Base-by-base conservation (phyloP, 2,888 invertebrate genomes). In the Eupithecia dodoneata region DNA sequence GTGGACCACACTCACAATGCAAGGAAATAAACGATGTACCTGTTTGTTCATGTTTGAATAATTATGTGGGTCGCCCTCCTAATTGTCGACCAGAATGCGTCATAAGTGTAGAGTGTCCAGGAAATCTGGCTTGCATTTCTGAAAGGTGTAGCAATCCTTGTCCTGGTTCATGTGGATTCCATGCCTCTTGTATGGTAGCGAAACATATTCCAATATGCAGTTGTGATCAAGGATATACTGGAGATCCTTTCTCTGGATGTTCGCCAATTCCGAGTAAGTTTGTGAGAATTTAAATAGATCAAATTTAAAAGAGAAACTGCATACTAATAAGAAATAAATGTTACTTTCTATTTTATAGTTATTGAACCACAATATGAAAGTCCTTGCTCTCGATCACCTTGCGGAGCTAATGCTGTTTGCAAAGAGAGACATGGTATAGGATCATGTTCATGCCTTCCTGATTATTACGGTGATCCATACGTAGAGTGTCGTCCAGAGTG, bases 401-500 rank as follows among this genome's bases (percentile, higher is more conserved):
- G 98, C 91, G 98, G 98, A 77, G 96, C 97, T 52, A 98, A 98
- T 90, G 98, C 98, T 73, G 92, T 97, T 83, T 98, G 98, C 92
- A 97, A 96, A 91, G 97, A 97, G 93, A 96, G 96, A 85, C 96
- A 97, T 87, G 97, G 97, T 83, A 97, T 97, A 76, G 98, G 98
- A 71, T 97, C 98, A 80, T 98, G 98, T 90, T 96, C 96, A 80
- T 98, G 98, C 92, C 93, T 97, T 81, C 96, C 97, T 77, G 97
- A 98, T 86, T 98, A 98, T 90, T 97, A 97, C 85, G 98, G 98
- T 73, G 98, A 98, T 94, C 98, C 98, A 2, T 98, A 98, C 86
- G 94, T 97, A 67, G 97, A 97, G 87, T 98, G 98, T 90, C 96
- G 98, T 87, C 98, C 98, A 45, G 98, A 98, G 95, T 98, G 98